phyloP scores from a whole-genome alignment of 2,888 invertebrate species.

The Empis livida region DNA sequence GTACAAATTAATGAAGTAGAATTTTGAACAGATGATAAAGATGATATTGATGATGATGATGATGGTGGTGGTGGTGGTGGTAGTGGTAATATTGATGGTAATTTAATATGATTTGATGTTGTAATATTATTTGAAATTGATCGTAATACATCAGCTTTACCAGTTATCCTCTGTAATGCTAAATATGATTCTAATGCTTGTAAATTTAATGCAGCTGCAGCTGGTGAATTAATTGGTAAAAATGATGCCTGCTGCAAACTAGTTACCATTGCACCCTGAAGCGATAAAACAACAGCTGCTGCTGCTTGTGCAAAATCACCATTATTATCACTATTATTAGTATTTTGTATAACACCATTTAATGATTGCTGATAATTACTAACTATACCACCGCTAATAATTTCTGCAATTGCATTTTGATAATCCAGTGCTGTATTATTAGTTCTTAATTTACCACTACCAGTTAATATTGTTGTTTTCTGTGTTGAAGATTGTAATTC shows the following conservation, averaged over 20 bases:
- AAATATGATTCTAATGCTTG: slow-evolving; percentile 79
- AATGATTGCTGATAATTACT: background rate
- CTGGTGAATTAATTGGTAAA: slow-evolving; percentile 68
- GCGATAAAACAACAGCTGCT: slow-evolving; percentile 60
- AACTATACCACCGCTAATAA: background rate
- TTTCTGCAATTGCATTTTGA: no score
- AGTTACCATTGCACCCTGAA: slow-evolving; percentile 75
- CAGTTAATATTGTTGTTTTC: slow-evolving; percentile 8
- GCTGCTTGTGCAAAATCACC: slow-evolving; percentile 42
- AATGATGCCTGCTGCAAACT: slow-evolving; percentile 74
- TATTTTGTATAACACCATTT: background rate
- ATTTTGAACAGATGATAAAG: slow-evolving; percentile 25
- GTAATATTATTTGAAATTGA: slow-evolving; percentile 6
- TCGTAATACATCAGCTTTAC: slow-evolving; percentile 54
- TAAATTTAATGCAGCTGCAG: slow-evolving; percentile 70
- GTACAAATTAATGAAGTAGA: slow-evolving; percentile 37
- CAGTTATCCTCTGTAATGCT: slow-evolving; percentile 64
- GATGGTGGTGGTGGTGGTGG: slow-evolving; percentile 16
- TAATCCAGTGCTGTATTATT: no score
- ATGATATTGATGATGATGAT: slow-evolving; percentile 16
- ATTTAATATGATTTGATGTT: slow-evolving; percentile 5
- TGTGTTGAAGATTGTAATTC: slow-evolving; percentile 11
- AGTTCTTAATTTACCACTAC: slow-evolving; percentile 11
- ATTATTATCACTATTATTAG: slow-evolving; percentile 10
- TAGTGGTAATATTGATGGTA: background rate